Conservation (phyloP, 2,113 vertebrate genomes). For the Proteles cristata region DNA sequence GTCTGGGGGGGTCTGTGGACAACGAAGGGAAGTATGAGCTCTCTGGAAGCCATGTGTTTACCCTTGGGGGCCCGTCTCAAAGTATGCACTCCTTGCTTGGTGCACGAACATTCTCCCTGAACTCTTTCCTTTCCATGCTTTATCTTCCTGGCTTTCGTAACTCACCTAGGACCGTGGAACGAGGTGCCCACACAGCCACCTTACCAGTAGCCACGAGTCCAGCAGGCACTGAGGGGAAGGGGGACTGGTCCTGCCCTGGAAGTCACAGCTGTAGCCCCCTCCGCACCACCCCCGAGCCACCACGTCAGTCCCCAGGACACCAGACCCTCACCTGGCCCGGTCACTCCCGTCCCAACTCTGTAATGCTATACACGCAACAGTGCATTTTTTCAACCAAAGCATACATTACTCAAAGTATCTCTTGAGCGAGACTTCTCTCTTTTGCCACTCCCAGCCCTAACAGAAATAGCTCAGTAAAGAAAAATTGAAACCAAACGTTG, state of each 20-base stretch:
- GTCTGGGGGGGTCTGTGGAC: not conserved
- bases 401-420: not conserved
- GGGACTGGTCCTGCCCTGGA: too few species aligned
- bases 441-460: not conserved
- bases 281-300: not conserved
- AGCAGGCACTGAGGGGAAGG: rapidly evolving
- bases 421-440: not conserved
- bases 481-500: not conserved
- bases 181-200: not conserved
- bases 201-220: not conserved
- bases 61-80: rapidly evolving
- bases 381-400: not conserved
- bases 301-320: not conserved
- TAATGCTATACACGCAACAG: not conserved
- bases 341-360: not conserved
- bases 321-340: not conserved
- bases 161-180: rapidly evolving
- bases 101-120: not conserved
- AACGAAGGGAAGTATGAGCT: not conserved
- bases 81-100: not conserved
- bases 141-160: not conserved
- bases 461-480: not conserved
- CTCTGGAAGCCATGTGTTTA: not conserved
- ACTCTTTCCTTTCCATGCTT: not conserved
- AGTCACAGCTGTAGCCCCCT: not conserved